Evolutionary conservation across 1,140 invertebrate genomes (phyloP).

Genomic region (Drosophila nikananu): DNA sequence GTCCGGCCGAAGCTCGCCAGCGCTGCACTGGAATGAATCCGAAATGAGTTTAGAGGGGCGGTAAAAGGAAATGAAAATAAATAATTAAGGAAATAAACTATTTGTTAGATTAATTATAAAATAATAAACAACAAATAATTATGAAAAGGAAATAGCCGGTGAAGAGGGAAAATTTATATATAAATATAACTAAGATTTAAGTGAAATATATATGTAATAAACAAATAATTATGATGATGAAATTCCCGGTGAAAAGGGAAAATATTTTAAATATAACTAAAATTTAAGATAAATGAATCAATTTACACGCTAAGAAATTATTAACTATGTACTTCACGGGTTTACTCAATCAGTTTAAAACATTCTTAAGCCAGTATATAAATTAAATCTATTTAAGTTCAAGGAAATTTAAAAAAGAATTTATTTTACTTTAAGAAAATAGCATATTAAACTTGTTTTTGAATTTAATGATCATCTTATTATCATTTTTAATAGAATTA

Average conservation of each 20-base stretch:
- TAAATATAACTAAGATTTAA: too few relatives aligned
- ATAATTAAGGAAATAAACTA: not conserved
- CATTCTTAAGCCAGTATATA: too few relatives aligned
- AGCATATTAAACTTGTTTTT: not conserved
- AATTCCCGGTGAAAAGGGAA: not conserved
- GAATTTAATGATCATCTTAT: not conserved
- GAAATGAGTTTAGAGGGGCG: not conserved
- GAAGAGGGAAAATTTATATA: not conserved
- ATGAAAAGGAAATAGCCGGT: not conserved
- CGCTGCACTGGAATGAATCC: conserved; percentile 58
- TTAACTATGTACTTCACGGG: not conserved
- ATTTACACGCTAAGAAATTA: not conserved
- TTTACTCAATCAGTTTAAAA: not conserved
- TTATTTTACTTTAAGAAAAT: not conserved
- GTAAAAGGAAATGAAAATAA: not conserved
- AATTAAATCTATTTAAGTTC: too few relatives aligned
- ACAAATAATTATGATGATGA: too few relatives aligned
- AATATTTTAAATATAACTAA: not conserved
- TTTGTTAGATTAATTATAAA: not conserved
- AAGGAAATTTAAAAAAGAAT: too few relatives aligned
- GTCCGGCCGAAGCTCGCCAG: conserved; percentile 51
- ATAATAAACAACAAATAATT: not conserved
- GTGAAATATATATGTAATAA: too few relatives aligned
- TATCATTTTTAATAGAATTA: too few relatives aligned
- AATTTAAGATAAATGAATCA: not conserved